Conservation (phyloP, 2,113 vertebrate species). For the Poeciliopsis prolifica region DNA sequence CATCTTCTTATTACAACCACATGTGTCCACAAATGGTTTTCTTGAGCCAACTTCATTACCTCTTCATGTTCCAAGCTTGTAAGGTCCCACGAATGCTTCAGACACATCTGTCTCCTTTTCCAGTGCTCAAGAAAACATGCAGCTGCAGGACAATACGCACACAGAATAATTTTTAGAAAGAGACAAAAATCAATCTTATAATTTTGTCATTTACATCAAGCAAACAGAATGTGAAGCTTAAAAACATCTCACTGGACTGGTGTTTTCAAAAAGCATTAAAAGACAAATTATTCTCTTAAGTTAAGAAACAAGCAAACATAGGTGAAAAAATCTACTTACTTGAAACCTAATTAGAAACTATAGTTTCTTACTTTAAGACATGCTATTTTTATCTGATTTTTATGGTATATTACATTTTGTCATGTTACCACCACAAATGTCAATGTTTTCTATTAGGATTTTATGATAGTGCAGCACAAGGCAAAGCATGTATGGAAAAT, state of each 20-base stretch:
- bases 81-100: slow-evolving; percentile 94
- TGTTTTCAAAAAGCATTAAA: background rate
- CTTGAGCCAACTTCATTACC: slow-evolving; percentile 67
- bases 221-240: background rate
- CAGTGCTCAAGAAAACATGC: slow-evolving; percentile 97
- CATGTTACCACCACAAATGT: background rate
- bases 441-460: background rate
- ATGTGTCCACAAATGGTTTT: background rate
- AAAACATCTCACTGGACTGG: background rate
- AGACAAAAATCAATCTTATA: background rate
- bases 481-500: background rate
- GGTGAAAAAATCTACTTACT: background rate
- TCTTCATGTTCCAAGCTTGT: slow-evolving; percentile 94
- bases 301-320: background rate
- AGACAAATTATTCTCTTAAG: background rate
- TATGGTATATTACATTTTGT: background rate
- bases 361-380: too few species aligned
- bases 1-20: background rate
- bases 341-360: background rate
- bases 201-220: background rate
- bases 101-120: slow-evolving; percentile 93
- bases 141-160: slow-evolving; percentile 74
- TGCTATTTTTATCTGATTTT: background rate
- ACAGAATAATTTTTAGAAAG: slow-evolving; percentile 3
- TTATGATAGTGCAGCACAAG: background rate